A percentile compares a stretch with the other conserved stretches of the same genome.
Evolutionary conservation across 2,888 invertebrate species (phyloP).

Genomic region (Sclerodermus sp.): DNA sequence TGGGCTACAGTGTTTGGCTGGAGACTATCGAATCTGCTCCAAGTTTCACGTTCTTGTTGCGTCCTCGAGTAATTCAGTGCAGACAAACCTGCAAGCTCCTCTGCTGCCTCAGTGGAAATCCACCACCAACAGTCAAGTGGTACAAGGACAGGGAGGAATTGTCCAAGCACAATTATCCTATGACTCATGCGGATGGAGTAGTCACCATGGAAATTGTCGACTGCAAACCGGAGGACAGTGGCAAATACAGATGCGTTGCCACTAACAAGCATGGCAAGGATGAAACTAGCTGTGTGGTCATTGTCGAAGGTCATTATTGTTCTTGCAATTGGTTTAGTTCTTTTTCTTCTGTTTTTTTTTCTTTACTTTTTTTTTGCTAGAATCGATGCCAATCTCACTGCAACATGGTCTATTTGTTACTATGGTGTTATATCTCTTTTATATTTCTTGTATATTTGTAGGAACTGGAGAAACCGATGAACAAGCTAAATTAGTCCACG

Average conservation of each 20-base stretch:
- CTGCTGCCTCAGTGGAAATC: constrained; percentile 94
- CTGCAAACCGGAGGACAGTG: constrained; percentile 92
- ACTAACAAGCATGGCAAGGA: constrained; percentile 92
- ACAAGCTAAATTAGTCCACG: constrained; percentile 82
- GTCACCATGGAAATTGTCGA: constrained; percentile 95
- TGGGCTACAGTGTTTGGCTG: constrained; percentile 88
- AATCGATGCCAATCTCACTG: neutral
- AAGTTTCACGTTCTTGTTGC: constrained; percentile 95
- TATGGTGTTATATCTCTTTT: constrained; percentile 2
- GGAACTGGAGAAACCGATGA: constrained; percentile 78
- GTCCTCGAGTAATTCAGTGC: constrained; percentile 97
- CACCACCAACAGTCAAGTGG: constrained; percentile 90
- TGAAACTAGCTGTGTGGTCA: constrained; percentile 93
- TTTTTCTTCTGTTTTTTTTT: too few species aligned
- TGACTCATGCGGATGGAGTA: constrained; percentile 92
- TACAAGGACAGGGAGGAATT: constrained; percentile 92
- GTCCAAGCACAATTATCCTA: constrained; percentile 86
- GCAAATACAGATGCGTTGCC: constrained; percentile 93
- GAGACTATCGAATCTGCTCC: constrained; percentile 93
- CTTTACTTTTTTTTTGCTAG: neutral
- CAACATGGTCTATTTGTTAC: neutral
- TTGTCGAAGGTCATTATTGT: constrained; percentile 80
- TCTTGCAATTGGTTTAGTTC: neutral
- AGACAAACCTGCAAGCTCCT: constrained; percentile 96
- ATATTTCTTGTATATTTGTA: constrained; percentile 51